Evolutionary conservation across 2,888 invertebrate genomes (phyloP), one percentile per base, ranked within the genome.

Genomic region (Scrobipalpa atriplicella): DNA sequence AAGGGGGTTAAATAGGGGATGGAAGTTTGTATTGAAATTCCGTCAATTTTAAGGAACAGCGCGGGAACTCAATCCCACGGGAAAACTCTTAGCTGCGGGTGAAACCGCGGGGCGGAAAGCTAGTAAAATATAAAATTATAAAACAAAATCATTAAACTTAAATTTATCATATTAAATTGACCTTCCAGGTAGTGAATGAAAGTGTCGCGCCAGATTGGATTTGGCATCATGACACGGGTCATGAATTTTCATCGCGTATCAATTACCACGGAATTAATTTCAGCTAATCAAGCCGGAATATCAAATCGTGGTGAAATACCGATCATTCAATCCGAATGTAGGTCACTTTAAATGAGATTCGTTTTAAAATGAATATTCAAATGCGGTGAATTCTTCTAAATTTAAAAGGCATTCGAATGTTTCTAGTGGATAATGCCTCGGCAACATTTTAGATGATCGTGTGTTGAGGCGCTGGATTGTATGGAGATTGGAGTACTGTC

Each of bases 201-300:
- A 16, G 7, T 47, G 47, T n/a, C 47, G n/a, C 2, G n/a, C 16
- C 16, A 58, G 36, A 58, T 58, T 58, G 58, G 18, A 71, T 58
- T 58, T 58, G 62, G 62, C 58, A 29, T 38, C 11, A 19, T 13
- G 19, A 61, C 39, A 39, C 19, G 47, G 43, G 13, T 11, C 41
- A 52, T 63, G 63, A 63, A 63, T 63, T 63, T 63, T 63, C 63
- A 63, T 63, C 51, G 63, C 38, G 38, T 51, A 51, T 51, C 63
- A 51, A 36, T 52, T 63, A 9, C 36, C 51, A 38, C n/a, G n/a
- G 36, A 38, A 75, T 78, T 73, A 75, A 75, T n/a, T 74, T 71
- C 72, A 71, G 67, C 64, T 73, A 66, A 74, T 71, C 61, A 68
- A 66, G 67, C 70, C 61, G 29, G 66, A 61, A 64, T 58, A 47